phyloP scores from a whole-genome alignment of 2,113 vertebrate species.

The Brachypteracias leptosomus region DNA sequence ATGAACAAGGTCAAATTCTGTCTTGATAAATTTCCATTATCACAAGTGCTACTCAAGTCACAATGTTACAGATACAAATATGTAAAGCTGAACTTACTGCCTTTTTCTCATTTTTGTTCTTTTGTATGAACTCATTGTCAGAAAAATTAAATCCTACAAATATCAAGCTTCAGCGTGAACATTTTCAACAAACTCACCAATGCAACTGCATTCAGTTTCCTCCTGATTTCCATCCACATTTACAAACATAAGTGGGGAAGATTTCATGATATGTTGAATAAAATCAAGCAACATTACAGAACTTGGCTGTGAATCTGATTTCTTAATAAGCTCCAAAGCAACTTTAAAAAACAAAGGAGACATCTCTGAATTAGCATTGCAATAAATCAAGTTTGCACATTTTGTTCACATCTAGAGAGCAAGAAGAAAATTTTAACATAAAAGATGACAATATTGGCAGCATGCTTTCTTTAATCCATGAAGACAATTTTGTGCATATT shows the following conservation, averaged over 20 bases:
- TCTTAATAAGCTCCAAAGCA: conserved; percentile 91
- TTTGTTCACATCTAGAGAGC: background rate
- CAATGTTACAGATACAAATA: background rate
- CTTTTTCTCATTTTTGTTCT: background rate
- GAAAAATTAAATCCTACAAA: background rate
- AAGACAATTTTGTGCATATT: background rate
- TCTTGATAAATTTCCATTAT: background rate
- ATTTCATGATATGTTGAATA: conserved; percentile 95
- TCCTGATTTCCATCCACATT: conserved; percentile 80
- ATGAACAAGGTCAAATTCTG: background rate
- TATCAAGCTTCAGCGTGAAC: background rate
- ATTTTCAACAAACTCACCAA: conserved; percentile 74
- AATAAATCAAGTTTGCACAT: background rate
- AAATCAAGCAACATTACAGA: conserved; percentile 98
- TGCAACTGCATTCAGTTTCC: conserved; percentile 77
- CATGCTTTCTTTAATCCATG: background rate
- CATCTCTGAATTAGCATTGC: background rate
- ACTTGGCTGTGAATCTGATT: conserved; percentile 88
- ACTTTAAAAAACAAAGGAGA: conserved; percentile 72
- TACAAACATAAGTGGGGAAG: conserved; percentile 94
- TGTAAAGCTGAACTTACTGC: accelerated
- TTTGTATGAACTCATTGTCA: background rate
- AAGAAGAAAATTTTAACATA: background rate
- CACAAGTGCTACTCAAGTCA: background rate
- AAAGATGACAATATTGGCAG: background rate